Base-by-base conservation (phyloP, 2,797 vertebrate species). In the Chaetodon trifasciatus region DNA sequence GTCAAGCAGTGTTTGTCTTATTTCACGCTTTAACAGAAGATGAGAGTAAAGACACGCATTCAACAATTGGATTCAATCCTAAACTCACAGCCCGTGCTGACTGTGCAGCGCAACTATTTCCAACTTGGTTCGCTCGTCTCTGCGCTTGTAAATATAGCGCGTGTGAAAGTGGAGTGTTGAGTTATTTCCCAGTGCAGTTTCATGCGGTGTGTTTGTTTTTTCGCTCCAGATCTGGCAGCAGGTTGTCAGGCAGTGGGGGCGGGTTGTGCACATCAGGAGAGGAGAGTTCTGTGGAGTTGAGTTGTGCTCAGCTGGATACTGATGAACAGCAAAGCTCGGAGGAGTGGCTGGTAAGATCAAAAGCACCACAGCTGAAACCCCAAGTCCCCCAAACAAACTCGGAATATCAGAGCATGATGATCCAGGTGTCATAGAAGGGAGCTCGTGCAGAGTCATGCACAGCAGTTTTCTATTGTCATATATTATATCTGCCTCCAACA, bases 331-430 rank as follows among this genome's bases (percentile, higher is more conserved):
- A 76, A 32, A 71, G 77, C 82, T 83, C 79, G 46, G 91, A 90
- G 68, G 90, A 92, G 85, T 82, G 83, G 79, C 70, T 86, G 91
- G 93, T 95, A 79, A 92, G 92, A 88, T 90, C 87, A 82, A 81
- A 89, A 77, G 56, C 61, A 37, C 76, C 56, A 58, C 77, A 78
- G 60, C 69, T 83, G 67, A 82, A 79, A 77, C 42, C 50, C 17
- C 12, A 47, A 68, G 37, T 23, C 40, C 68, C 68, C n/a, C 19
- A 75, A 78, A 76, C 47, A 80, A 73, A 68, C 49, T 58, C 21
- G 64, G 53, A 79, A 32, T 72, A 72, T 66, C 32, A 50, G 64
- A 58, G 3, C 19, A 39, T 55, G 75, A 24, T 52, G 63, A 74
- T 76, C 47, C 47, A 62, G 58, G 47, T 68, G 70, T 52, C 35